These are phyloP conservation scores for Apis cerana DNA, from an alignment of 1,140 invertebrate genomes.

Conservation along the genomic window DNA sequence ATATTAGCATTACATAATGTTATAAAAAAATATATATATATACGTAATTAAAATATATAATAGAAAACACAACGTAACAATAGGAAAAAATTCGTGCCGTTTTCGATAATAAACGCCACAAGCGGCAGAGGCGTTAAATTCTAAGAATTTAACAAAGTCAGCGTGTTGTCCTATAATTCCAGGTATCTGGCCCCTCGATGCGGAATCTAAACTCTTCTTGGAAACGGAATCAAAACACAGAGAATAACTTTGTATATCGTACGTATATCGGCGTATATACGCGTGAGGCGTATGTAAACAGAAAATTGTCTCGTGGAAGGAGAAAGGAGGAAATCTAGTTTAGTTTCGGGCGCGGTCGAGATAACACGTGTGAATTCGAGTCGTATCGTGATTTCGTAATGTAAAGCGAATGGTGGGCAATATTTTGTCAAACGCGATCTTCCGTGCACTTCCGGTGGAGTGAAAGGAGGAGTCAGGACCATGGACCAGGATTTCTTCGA, in stretches of 20 bases:
- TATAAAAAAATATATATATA: too few species aligned
- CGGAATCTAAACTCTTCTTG: too few species aligned
- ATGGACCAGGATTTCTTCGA: not conserved
- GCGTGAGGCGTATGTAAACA: too few species aligned
- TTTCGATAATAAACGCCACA: too few species aligned
- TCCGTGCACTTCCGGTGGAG: not conserved
- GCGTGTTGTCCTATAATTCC: not conserved
- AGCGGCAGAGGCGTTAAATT: not conserved
- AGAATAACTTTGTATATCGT: not conserved
- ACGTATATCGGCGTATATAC: too few species aligned
- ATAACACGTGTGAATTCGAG: not conserved
- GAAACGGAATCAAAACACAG: too few species aligned
- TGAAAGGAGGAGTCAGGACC: not conserved
- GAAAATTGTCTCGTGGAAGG: not conserved
- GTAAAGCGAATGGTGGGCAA: not conserved
- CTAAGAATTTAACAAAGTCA: not conserved
- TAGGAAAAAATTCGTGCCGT: too few species aligned
- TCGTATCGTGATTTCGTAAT: not conserved
- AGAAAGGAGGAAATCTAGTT: not conserved
- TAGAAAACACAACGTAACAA: too few species aligned
- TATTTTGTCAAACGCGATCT: not conserved
- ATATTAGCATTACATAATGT: too few species aligned
- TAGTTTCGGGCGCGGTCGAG: not conserved
- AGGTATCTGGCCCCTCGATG: not conserved
- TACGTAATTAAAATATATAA: too few species aligned